Base-by-base conservation (phyloP, 2,113 vertebrate genomes). In the Apus apus region DNA sequence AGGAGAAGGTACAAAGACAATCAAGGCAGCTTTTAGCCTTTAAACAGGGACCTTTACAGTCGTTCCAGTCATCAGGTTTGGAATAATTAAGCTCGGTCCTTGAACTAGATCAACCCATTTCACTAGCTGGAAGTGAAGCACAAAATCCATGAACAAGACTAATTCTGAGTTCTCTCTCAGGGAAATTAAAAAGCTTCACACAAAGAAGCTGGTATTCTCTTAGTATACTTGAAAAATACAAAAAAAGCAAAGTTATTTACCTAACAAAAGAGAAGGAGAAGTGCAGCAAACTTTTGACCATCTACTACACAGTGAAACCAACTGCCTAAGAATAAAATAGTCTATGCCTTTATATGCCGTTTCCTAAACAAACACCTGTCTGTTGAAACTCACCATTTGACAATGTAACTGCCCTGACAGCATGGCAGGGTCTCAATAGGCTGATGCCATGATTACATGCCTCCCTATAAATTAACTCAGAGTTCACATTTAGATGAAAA, bases 341-440 rank as follows among this genome's bases (percentile, higher is more conserved):
- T 3, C 64, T 9, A 4, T 16, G 9, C 26, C 25, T 34, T 2
- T 12, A 30, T 53, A 26, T 61, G 26, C 62, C 43, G 23, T 4
- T 76, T 30, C 38, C 76, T 50, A 4, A 76, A 43, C 19, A 51
- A 76, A 76, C 8, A 11, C 2, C 36, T 20, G 29, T 18, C 34
- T n/a, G 5, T 19, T 36, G 29, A 51, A 75, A 22, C 40, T 20
- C 32, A 53, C 2, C 34, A 8, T 6, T 51, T 32, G 36, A 15
- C 15, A 27, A 48, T 1, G 13, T 3, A 32, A 26, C 36, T 26
- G 16, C 1, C 0, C 8, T 40, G 68, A 25, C 22, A 50, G 22
- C 36, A 11, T 0, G 8, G 27, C n/a, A 51, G 38, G 40, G 9
- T 54, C 16, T 6, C 34, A 60, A 62, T 62, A 53, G 40, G 56